A percentile compares a stretch with the other conserved stretches of the same genome.
These are phyloP conservation scores for Phalacrocorax brasilianus DNA, from an alignment of 2,113 vertebrate genomes.

Conservation along the genomic window DNA sequence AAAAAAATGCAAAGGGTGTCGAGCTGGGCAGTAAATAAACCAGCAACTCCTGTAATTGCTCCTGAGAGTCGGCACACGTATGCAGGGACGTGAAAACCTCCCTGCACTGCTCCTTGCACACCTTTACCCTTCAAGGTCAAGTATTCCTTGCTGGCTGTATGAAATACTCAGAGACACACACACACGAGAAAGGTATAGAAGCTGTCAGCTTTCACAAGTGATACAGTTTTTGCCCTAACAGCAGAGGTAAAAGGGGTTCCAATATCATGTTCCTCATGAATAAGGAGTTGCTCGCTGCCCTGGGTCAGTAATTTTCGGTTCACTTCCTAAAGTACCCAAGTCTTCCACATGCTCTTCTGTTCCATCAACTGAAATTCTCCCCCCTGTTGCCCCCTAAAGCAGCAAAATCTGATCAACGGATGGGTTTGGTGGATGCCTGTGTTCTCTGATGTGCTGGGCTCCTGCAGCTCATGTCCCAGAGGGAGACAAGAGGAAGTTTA, in stretches of 20 bases:
- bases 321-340: background rate
- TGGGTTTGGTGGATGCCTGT: background rate
- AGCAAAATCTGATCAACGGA: background rate
- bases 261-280: background rate
- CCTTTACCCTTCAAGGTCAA: background rate
- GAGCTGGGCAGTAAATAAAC: background rate
- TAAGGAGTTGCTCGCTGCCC: background rate
- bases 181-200: background rate
- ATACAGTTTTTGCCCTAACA: background rate
- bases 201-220: background rate
- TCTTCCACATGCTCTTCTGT: background rate
- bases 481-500: background rate
- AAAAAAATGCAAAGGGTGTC: background rate
- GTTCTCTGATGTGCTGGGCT: background rate
- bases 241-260: background rate
- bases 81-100: background rate
- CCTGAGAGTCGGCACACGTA: fast-evolving
- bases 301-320: background rate
- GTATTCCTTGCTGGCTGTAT: background rate
- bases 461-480: background rate
- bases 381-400: background rate
- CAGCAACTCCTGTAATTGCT: background rate
- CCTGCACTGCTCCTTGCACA: background rate
- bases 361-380: background rate
- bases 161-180: background rate